Evolutionary conservation across 2,113 vertebrate genomes (phyloP).

Genomic region (Ceyx melanurus): DNA sequence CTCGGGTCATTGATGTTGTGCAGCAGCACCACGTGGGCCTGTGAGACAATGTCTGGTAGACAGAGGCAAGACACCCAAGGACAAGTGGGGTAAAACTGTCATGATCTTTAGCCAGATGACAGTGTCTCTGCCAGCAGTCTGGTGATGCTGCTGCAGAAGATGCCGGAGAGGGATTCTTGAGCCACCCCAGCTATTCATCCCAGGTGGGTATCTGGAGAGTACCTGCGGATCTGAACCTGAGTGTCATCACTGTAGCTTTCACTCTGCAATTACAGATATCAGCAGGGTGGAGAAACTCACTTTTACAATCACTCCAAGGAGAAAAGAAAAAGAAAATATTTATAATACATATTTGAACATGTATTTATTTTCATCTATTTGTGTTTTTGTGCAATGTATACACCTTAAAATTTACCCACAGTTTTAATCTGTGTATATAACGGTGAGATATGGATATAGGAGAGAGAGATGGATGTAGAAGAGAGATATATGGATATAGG

Average conservation of each 20-base stretch:
- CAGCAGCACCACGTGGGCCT: no score
- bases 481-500: neutral
- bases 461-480: no score
- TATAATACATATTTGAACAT: neutral
- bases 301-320: neutral
- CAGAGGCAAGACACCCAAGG: no score
- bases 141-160: fast-evolving
- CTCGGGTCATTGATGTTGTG: no score
- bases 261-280: fast-evolving
- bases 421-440: no score
- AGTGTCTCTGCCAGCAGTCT: fast-evolving
- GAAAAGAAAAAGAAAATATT: no score
- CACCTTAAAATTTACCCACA: neutral
- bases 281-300: neutral
- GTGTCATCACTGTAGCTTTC: neutral
- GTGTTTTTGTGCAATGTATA: neutral
- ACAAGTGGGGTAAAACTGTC: neutral
- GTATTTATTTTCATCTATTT: neutral
- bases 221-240: neutral
- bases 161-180: neutral
- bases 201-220: neutral
- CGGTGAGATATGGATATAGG: fast-evolving
- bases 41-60: no score
- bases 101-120: neutral
- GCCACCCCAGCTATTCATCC: no score